Conservation (phyloP, 1,140 invertebrate species). For the Melanaphis sacchari region DNA sequence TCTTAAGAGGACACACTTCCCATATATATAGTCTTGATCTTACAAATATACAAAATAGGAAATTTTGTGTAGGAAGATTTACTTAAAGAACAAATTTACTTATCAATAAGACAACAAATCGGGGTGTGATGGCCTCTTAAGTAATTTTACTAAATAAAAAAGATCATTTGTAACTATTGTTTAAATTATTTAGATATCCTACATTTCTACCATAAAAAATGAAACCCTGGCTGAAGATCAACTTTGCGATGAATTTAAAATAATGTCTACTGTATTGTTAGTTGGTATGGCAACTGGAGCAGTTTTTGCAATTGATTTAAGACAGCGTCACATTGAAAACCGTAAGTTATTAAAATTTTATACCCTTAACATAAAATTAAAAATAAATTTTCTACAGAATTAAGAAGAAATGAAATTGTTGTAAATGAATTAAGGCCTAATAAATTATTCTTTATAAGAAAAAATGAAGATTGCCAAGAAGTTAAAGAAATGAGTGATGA, state of each 20-base stretch:
- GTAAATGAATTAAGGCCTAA: slow-evolving; percentile 33
- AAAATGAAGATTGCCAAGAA: slow-evolving; percentile 49
- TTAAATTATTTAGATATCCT: slow-evolving; percentile 37
- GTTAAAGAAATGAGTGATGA: slow-evolving; percentile 40
- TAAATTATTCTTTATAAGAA: slow-evolving; percentile 40
- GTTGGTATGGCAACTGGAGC: slow-evolving; percentile 13
- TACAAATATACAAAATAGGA: background rate
- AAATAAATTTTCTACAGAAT: background rate
- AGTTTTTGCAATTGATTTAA: slow-evolving; percentile 36
- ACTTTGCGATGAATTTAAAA: slow-evolving; percentile 50
- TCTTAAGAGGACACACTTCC: background rate
- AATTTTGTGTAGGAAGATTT: background rate
- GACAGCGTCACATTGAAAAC: slow-evolving; percentile 16
- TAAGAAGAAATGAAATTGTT: slow-evolving; percentile 26
- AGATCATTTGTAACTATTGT: background rate
- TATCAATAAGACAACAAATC: background rate
- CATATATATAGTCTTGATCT: background rate
- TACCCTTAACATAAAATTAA: background rate
- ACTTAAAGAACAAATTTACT: background rate
- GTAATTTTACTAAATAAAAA: background rate
- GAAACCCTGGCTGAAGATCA: background rate
- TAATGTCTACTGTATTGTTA: slow-evolving; percentile 41
- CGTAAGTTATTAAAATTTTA: background rate
- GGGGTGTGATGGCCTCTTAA: background rate
- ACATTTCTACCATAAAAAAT: slow-evolving; percentile 22